Evolutionary conservation across 2,888 invertebrate genomes (phyloP).

Genomic region (Hirudinaria manillensis): DNA sequence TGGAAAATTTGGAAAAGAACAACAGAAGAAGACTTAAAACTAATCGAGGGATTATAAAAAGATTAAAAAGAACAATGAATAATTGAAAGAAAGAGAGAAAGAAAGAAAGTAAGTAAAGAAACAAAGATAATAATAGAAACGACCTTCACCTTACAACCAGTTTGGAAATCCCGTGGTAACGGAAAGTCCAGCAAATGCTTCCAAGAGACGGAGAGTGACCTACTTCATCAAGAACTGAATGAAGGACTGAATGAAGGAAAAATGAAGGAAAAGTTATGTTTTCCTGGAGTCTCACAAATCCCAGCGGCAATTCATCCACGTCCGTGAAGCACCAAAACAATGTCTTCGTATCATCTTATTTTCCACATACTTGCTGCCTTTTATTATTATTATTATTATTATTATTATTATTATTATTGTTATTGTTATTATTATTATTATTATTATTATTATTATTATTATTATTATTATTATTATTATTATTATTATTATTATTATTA

Average conservation of each 20-base stretch:
- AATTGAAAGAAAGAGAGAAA: too few relatives aligned
- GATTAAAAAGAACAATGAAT: too few relatives aligned
- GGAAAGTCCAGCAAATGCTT: neutral
- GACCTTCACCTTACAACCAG: neutral
- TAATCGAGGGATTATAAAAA: too few relatives aligned
- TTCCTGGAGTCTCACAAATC: constrained; percentile 2
- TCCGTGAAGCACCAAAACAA: neutral
- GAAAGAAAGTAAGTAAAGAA: too few relatives aligned
- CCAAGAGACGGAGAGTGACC: constrained; percentile 1
- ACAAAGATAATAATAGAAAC: neutral
- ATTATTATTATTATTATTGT: neutral
- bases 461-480: too few relatives aligned
- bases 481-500: too few relatives aligned
- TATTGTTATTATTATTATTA: neutral
- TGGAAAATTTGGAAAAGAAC: too few relatives aligned
- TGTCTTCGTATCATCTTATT: neutral
- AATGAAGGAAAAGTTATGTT: neutral
- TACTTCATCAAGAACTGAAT: neutral
- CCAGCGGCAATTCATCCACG: neutral
- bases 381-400: neutral
- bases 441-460: too few relatives aligned
- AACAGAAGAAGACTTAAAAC: too few relatives aligned
- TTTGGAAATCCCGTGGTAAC: too few relatives aligned
- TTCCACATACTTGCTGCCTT: neutral
- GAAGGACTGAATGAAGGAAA: too few relatives aligned